Percentiles rank a stretch among this genome's conserved stretches.
Evolutionary conservation across 2,797 vertebrate genomes (phyloP).

Genomic region (Peromyscus eremicus): DNA sequence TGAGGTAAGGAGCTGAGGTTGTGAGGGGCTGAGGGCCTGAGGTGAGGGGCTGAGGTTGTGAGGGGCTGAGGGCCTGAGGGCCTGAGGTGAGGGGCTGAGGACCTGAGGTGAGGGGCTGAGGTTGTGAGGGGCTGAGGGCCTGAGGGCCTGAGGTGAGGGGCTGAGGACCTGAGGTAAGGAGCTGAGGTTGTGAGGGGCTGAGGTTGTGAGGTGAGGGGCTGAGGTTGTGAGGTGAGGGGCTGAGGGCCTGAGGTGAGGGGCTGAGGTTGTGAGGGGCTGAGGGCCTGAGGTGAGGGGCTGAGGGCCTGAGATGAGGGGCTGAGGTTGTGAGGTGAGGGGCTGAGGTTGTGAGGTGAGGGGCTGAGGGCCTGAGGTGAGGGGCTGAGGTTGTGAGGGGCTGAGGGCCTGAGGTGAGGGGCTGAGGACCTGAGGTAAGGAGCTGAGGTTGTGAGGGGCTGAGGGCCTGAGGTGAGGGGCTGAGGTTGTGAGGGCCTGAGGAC

Average conservation of each 20-base stretch:
- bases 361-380: neutral
- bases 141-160: neutral
- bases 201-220: accelerated
- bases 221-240: neutral
- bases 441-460: slow-evolving; percentile 21
- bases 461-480: neutral
- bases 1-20: slow-evolving; percentile 89
- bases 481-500: no score
- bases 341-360: no score
- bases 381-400: no score
- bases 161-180: slow-evolving; percentile 92
- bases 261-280: neutral
- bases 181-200: no score
- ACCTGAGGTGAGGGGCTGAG: slow-evolving; percentile 78
- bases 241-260: neutral
- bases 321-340: neutral
- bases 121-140: slow-evolving; percentile 65
- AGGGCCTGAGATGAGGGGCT: slow-evolving; percentile 90
- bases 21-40: neutral
- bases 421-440: neutral
- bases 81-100: neutral
- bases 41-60: no score
- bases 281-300: neutral
- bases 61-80: neutral
- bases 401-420: slow-evolving; percentile 77